Conservation (phyloP, 2,113 vertebrate genomes). For the Onychostruthus taczanowskii region DNA sequence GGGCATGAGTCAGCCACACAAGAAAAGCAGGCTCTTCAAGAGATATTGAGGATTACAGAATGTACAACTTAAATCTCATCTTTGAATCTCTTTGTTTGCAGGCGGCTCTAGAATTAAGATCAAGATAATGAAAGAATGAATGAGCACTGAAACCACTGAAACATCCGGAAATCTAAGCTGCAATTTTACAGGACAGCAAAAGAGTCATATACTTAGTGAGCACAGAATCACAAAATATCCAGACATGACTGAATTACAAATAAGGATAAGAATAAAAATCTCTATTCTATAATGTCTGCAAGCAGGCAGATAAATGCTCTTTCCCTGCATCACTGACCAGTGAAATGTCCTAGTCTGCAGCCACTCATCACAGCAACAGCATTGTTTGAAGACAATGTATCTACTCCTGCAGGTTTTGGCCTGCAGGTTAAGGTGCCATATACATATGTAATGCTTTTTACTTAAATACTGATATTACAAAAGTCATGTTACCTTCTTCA, state of each 20-base stretch:
- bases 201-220: neutral
- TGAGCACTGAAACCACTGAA: conserved; percentile 1
- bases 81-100: neutral
- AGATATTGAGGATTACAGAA: conserved; percentile 3
- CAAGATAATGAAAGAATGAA: conserved; percentile 21
- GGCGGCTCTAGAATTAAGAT: neutral
- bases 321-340: neutral
- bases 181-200: neutral
- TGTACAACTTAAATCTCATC: neutral
- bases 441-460: neutral
- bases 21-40: conserved; percentile 36
- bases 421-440: neutral
- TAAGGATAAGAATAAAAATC: neutral
- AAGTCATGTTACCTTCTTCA: conserved; percentile 81
- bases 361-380: neutral
- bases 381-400: neutral
- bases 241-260: neutral
- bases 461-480: neutral
- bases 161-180: neutral
- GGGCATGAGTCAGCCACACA: neutral
- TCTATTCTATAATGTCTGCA: neutral
- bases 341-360: neutral
- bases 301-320: neutral
- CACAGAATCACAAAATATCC: neutral
- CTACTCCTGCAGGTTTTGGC: neutral